These are phyloP conservation scores for Bungarus multicinctus DNA, from an alignment of 2,113 vertebrate genomes.

Conservation along the genomic window DNA sequence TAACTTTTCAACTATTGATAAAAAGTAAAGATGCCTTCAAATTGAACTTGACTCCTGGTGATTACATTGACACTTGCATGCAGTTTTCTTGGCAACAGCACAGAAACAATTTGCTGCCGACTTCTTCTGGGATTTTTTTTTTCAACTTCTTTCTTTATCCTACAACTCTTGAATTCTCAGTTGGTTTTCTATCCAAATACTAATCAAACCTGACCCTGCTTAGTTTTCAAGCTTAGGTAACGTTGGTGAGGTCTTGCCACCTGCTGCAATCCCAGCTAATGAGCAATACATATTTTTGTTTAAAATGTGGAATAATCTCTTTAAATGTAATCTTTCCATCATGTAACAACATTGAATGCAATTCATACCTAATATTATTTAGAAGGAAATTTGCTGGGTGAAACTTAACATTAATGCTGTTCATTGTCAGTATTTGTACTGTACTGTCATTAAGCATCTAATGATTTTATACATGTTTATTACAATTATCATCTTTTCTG, in stretches of 20 bases:
- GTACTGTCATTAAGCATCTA: constrained; percentile 38
- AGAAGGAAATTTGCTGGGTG: constrained; percentile 11
- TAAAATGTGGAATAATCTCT: constrained; percentile 34
- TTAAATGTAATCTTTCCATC: constrained; percentile 31
- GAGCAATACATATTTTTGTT: constrained; percentile 28
- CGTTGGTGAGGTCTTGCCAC: not conserved
- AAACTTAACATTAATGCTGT: constrained; percentile 19
- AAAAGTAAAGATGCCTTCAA: not conserved
- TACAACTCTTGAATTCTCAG: not conserved
- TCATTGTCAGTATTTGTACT: constrained; percentile 27
- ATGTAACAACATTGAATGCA: constrained; percentile 21
- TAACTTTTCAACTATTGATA: constrained; percentile 18
- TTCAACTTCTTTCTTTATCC: not conserved
- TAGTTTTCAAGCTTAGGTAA: not conserved
- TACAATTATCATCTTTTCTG: constrained; percentile 46
- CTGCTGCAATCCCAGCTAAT: not conserved
- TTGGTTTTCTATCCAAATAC: not conserved
- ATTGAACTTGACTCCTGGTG: not conserved
- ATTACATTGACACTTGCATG: not conserved
- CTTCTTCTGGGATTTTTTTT: not conserved
- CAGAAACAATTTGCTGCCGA: not conserved
- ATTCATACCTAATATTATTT: constrained; percentile 35
- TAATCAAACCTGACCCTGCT: not conserved
- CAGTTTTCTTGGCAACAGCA: not conserved
- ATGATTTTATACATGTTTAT: constrained; percentile 48